These are phyloP conservation scores for Leptinotarsa tumamoca DNA, from an alignment of 2,888 invertebrate genomes.

Conservation along the genomic window DNA sequence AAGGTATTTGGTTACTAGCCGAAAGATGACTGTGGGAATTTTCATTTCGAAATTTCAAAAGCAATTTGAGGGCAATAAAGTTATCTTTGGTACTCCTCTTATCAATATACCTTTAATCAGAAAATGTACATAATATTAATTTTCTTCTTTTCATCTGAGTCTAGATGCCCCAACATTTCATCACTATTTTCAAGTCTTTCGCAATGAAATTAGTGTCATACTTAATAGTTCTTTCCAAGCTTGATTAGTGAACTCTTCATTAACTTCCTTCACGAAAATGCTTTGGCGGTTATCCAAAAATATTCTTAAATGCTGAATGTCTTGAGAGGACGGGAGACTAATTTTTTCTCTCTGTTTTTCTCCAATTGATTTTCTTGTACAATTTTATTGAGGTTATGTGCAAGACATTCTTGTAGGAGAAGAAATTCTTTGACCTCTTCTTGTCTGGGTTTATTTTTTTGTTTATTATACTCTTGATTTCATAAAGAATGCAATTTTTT, in stretches of 20 bases:
- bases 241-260: conserved; percentile 18
- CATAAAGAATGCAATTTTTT: conserved; percentile 24
- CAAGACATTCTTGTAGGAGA: conserved; percentile 27
- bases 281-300: conserved; percentile 27
- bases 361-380: conserved; percentile 31
- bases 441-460: background rate
- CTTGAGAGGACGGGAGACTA: conserved; percentile 27
- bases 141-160: conserved; percentile 1
- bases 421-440: conserved; percentile 25
- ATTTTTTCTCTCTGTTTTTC: conserved; percentile 24
- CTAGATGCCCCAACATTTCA: conserved; percentile 12
- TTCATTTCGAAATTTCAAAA: conserved; percentile 18
- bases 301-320: conserved; percentile 28
- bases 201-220: conserved; percentile 35
- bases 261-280: conserved; percentile 21
- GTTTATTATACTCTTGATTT: conserved; percentile 26
- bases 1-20: too few relatives aligned
- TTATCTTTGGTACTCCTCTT: conserved; percentile 16
- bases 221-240: conserved; percentile 28
- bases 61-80: background rate
- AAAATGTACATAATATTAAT: conserved; percentile 20
- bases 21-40: too few relatives aligned
- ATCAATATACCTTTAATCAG: conserved; percentile 16
- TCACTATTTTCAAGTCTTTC: conserved; percentile 26
- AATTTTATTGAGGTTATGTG: conserved; percentile 30